Percentiles rank a stretch among this genome's conserved stretches.
Evolutionary conservation across 2,797 vertebrate genomes (phyloP).

Genomic region (Todus mexicanus): DNA sequence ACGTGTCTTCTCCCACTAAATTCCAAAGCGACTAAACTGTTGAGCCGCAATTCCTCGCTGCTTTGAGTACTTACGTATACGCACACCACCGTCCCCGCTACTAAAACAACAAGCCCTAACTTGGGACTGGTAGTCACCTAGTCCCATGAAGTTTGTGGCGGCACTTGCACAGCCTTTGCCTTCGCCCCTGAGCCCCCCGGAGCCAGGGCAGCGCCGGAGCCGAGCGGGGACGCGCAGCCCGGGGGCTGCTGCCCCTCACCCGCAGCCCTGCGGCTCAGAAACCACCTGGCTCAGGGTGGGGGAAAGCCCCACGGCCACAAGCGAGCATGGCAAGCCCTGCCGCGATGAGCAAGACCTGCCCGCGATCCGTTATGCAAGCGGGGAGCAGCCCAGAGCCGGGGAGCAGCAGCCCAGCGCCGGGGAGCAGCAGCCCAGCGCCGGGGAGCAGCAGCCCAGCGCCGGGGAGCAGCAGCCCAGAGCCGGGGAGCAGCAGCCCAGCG

Average conservation of each 20-base stretch:
- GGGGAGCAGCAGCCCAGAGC: not conserved
- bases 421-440: too few relatives aligned
- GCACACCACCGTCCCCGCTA: not conserved
- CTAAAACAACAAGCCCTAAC: not conserved
- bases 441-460: too few relatives aligned
- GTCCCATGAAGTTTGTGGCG: fast-evolving
- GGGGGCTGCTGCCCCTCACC: not conserved
- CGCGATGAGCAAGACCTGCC: not conserved
- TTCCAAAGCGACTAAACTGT: not conserved
- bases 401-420: not conserved
- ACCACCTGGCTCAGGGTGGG: not conserved
- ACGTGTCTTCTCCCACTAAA: fast-evolving
- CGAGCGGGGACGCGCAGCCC: fast-evolving
- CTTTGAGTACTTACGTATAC: fast-evolving
- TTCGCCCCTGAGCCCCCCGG: fast-evolving
- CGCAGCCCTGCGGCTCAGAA: not conserved
- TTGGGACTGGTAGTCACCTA: fast-evolving
- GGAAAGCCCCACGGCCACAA: not conserved
- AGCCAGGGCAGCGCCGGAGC: not conserved
- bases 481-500: not conserved
- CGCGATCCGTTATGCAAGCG: conserved; percentile 1
- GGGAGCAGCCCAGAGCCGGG: not conserved
- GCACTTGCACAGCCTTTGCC: too few relatives aligned
- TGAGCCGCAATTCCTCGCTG: not conserved
- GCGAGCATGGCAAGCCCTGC: not conserved